phyloP scores from a whole-genome alignment of 1,140 invertebrate species.

The Pentalonia nigronervosa region DNA sequence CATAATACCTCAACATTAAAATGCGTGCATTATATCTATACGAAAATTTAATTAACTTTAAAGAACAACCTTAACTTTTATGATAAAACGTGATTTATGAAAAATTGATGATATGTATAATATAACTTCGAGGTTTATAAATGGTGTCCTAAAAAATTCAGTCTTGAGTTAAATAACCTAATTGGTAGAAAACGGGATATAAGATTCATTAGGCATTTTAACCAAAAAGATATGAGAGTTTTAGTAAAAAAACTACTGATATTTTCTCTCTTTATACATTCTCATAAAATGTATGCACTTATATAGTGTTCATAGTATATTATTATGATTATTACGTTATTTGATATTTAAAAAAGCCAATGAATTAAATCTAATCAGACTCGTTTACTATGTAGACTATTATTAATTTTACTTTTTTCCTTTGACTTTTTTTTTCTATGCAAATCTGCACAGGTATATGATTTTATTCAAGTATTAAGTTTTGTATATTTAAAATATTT shows the following conservation, averaged over 20 bases:
- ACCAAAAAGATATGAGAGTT: neutral
- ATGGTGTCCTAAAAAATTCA: neutral
- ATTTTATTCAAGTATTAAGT: too few relatives aligned
- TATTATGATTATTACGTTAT: neutral
- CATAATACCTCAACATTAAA: neutral
- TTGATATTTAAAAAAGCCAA: too few relatives aligned
- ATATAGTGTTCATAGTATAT: neutral
- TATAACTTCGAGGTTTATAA: neutral
- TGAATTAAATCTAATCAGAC: neutral
- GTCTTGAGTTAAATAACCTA: neutral
- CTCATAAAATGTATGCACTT: neutral
- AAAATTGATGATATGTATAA: neutral
- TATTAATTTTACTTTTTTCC: neutral
- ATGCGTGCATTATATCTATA: neutral
- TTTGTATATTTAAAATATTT: too few relatives aligned
- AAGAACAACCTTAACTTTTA: neutral
- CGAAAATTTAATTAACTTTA: neutral
- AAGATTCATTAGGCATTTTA: neutral
- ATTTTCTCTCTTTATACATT: neutral
- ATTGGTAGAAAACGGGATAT: neutral
- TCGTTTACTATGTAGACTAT: neutral
- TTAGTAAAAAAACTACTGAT: neutral
- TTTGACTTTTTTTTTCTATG: neutral
- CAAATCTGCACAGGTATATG: neutral
- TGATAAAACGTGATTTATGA: neutral